Base-by-base conservation (phyloP, 2,113 vertebrate species). In the Daboia siamensis region DNA sequence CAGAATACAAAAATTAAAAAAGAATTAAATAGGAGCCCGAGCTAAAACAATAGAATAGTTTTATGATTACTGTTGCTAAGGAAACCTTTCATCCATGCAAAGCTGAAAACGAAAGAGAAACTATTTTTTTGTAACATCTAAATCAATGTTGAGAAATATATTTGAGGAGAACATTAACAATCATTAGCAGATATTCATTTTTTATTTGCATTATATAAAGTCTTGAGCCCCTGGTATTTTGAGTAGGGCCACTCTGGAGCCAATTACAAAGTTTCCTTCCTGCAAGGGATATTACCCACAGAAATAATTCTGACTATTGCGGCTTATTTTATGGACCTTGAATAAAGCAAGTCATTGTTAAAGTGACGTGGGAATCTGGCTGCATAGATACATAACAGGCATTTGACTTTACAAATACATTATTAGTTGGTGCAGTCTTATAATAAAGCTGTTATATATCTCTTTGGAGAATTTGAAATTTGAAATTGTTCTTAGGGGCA, bases 31-130 rank as follows among this genome's bases (percentile, higher is more conserved):
- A n/a, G n/a, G n/a, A n/a, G n/a, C n/a, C n/a, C n/a, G n/a, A n/a
- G n/a, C n/a, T n/a, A n/a, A n/a, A n/a, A n/a, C n/a, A n/a, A n/a
- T n/a, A n/a, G n/a, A n/a, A n/a, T n/a, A n/a, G n/a, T n/a, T n/a
- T n/a, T n/a, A 39, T 59, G 93, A 69, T 90, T 87, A 54, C 44
- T 88, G 95, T 96, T 96, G 95, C 95, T 94, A 91, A 57, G 95
- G 93, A 94, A 94, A 95, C 48, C n/a, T 24, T 55, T 93, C 74
- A 54, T 91, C 94, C 93, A 56, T 29, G 15, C 20, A 26, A n/a
- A 46, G 26, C 85, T 21, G 0, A 55, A 48, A 57, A 44, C 3
- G 51, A 89, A 9, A 20, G 56, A 13, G 46, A 85, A 86, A 89
- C 1, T 0, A 55, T 2, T 39, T 88, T 87, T 12, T 87, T 88